These are phyloP conservation scores for Galeopsomyia nigrocyanea DNA, from an alignment of 2,888 invertebrate genomes.

Conservation along the genomic window DNA sequence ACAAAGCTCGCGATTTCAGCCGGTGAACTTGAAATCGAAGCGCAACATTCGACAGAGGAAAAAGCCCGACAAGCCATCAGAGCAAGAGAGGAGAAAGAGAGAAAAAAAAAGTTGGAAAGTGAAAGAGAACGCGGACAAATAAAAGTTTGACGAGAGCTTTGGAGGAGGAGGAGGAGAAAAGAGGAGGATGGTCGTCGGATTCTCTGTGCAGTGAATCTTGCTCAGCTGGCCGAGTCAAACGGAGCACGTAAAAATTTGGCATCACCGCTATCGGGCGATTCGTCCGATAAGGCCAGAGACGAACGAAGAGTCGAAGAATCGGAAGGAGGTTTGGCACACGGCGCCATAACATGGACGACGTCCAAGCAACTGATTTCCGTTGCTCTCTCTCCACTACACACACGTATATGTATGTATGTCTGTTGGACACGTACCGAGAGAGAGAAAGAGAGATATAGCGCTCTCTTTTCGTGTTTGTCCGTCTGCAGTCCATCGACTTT, in stretches of 20 bases:
- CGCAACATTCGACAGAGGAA: constrained; percentile 23
- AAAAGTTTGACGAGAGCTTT: not conserved
- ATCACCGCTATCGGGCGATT: constrained; percentile 48
- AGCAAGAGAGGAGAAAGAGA: not conserved
- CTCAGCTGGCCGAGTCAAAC: constrained; percentile 51
- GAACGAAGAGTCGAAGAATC: constrained; percentile 49
- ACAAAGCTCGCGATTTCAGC: not conserved
- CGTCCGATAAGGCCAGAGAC: constrained; percentile 29
- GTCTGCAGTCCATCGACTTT: constrained; percentile 9
- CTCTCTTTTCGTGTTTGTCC: not conserved
- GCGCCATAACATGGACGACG: constrained; percentile 55
- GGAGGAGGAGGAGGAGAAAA: constrained; percentile 3
- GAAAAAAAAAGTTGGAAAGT: constrained; percentile 8
- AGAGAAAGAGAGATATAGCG: not conserved
- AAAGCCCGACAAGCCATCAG: not conserved
- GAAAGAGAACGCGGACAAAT: constrained; percentile 2
- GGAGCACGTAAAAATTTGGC: constrained; percentile 61
- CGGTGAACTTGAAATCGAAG: constrained; percentile 22
- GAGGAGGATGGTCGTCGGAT: constrained; percentile 9
- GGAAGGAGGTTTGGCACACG: constrained; percentile 56
- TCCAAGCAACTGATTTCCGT: constrained; percentile 62
- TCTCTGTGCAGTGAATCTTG: constrained; percentile 37
- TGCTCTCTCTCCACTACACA: constrained; percentile 14
- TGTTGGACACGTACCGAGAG: not conserved
- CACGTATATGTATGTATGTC: constrained; percentile 38